These are phyloP conservation scores for Pogonocichla stellata DNA, from an alignment of 2,113 vertebrate species.

Conservation along the genomic window DNA sequence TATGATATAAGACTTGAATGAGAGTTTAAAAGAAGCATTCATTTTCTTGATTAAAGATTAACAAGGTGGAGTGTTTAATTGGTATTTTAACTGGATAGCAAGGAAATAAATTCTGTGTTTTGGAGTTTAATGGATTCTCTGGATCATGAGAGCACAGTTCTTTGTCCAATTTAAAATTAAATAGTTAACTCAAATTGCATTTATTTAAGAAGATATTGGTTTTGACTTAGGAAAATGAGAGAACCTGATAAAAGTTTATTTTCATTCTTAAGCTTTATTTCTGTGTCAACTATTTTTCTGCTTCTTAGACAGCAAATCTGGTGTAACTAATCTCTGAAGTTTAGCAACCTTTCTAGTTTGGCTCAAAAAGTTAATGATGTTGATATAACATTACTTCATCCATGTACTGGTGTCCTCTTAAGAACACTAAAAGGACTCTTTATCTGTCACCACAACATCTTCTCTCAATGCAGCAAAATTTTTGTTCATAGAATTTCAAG, in stretches of 20 bases:
- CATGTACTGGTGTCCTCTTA: neutral
- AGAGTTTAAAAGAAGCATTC: neutral
- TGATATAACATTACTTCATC: neutral
- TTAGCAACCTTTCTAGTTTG: neutral
- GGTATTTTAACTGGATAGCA: neutral
- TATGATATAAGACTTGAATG: neutral
- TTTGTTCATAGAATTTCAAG: neutral
- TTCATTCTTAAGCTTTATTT: neutral
- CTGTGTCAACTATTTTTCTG: neutral
- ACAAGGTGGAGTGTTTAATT: neutral
- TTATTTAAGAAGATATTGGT: neutral
- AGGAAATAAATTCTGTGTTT: neutral
- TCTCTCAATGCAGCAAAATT: neutral
- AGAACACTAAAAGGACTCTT: neutral
- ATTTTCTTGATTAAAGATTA: constrained; percentile 21
- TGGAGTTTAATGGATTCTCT: neutral
- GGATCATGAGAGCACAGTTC: neutral
- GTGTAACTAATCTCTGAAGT: neutral
- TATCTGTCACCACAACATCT: neutral
- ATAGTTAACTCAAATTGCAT: neutral
- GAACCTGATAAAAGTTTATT: neutral
- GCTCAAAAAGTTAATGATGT: neutral
- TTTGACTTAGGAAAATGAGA: neutral
- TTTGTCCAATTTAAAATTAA: neutral
- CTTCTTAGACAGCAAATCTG: neutral